A percentile compares a stretch with the other conserved stretches of the same genome.
Evolutionary conservation across 2,888 invertebrate species (phyloP).

Genomic region (Adelognathus sp.): DNA sequence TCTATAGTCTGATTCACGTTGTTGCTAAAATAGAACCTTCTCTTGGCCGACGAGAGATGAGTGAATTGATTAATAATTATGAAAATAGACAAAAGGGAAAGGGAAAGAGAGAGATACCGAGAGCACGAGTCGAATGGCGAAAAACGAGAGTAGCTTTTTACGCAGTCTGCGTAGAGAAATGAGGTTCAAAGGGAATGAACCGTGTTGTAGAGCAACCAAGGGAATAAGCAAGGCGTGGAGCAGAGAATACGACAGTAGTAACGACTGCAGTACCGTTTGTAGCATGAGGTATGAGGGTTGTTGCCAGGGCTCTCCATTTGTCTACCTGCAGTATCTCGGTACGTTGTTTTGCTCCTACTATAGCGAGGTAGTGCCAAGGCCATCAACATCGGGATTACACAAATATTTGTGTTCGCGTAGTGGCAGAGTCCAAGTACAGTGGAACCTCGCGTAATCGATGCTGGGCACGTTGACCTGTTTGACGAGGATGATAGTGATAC

Average conservation of each 20-base stretch:
- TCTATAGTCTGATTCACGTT: no score
- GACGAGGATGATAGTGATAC: no score
- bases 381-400: slow-evolving; percentile 46
- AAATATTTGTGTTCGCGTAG: slow-evolving; percentile 31
- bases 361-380: neutral
- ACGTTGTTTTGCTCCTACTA: neutral
- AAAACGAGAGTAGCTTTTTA: neutral
- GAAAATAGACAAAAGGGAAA: neutral
- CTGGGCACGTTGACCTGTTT: neutral
- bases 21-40: neutral
- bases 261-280: slow-evolving; percentile 7
- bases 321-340: slow-evolving; percentile 21
- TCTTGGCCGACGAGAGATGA: neutral
- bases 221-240: neutral
- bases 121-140: no score
- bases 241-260: slow-evolving; percentile 1
- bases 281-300: slow-evolving; percentile 36
- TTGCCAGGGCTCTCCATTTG: slow-evolving; percentile 16
- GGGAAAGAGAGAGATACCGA: neutral
- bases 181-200: slow-evolving; percentile 1
- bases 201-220: neutral
- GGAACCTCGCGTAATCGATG: neutral
- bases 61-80: neutral
- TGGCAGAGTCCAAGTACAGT: neutral
- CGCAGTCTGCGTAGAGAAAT: neutral